Base-by-base conservation (phyloP, 2,888 invertebrate species). In the Ashinkailepas kermadecensis region DNA sequence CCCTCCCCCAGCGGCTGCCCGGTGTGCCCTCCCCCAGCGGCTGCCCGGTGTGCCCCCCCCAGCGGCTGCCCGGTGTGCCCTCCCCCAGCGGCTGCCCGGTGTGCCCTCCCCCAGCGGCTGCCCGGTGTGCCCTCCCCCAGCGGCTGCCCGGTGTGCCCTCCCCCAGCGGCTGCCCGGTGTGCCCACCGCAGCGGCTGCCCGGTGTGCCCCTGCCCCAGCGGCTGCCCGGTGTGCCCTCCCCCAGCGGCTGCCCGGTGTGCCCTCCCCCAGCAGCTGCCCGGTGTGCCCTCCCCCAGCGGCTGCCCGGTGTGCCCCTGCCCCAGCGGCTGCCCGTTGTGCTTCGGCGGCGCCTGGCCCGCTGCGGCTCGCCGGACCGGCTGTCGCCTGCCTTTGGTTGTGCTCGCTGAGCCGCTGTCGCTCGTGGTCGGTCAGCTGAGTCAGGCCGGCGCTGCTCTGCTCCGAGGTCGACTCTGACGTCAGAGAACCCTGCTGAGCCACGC, bases 361-460 rank as follows among this genome's bases (percentile, higher is more conserved):
- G 59, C 59, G 23, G n/a, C 23, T 11, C 67, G n/a, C 9, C 1
- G 10, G 6, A 11, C 13, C 15, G 70, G 23, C 39, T 21, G 15
- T 13, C 67, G 67, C 86, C 86, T 84, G 88, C 89, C 85, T 85
- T 82, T 86, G 85, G 85, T 90, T 90, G 82, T 88, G 87, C 65
- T 87, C 85, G 81, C 88, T 89, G 79, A 92, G 88, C 74, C 87
- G 86, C 25, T 86, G 85, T 85, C 89, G 91, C 84, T 92, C 90
- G 78, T 90, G 89, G 12, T 85, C 84, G 2, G 89, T 89, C n/a
- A 92, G 87, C 59, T 87, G 85, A 80, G 90, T 87, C 7, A 92
- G 87, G 0, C 91, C 91, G 0, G 91, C 91, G 81, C 88, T 87
- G 82, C 86, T 87, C 85, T 92, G 92, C 85, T 92, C 91, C 21